phyloP scores from a whole-genome alignment of 1,140 invertebrate genomes.

The Chironomus striatipennis region DNA sequence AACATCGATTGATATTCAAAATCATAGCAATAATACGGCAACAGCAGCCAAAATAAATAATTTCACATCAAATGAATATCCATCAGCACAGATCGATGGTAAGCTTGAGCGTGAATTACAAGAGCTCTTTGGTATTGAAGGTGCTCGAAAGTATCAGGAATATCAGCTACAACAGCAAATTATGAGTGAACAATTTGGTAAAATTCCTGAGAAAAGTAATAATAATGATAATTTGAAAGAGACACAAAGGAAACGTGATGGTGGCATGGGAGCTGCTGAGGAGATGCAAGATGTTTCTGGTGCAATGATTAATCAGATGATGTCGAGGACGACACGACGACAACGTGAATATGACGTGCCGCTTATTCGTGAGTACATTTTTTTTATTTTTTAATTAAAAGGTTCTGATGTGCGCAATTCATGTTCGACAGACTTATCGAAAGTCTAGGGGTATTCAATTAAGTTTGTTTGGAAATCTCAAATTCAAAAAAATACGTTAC shows the following conservation, averaged over 20 bases:
- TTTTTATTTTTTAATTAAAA: not conserved
- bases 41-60: not conserved
- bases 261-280: not conserved
- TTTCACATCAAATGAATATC: not conserved
- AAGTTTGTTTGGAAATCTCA: no score
- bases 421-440: no score
- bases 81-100: not conserved
- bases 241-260: not conserved
- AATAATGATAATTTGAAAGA: not conserved
- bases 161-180: conserved; percentile 2
- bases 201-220: not conserved
- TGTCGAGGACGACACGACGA: conserved; percentile 53
- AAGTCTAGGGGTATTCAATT: no score
- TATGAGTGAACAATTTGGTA: not conserved
- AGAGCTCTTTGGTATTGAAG: not conserved
- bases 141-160: not conserved
- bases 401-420: no score
- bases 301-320: conserved; percentile 48
- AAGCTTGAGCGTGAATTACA: not conserved
- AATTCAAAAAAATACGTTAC: no score
- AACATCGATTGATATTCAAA: not conserved
- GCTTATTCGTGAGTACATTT: conserved; percentile 53
- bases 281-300: conserved; percentile 27
- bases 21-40: not conserved
- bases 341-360: conserved; percentile 59